Base-by-base conservation (phyloP, 2,113 vertebrate genomes). In the Sinocyclocheilus grahami region DNA sequence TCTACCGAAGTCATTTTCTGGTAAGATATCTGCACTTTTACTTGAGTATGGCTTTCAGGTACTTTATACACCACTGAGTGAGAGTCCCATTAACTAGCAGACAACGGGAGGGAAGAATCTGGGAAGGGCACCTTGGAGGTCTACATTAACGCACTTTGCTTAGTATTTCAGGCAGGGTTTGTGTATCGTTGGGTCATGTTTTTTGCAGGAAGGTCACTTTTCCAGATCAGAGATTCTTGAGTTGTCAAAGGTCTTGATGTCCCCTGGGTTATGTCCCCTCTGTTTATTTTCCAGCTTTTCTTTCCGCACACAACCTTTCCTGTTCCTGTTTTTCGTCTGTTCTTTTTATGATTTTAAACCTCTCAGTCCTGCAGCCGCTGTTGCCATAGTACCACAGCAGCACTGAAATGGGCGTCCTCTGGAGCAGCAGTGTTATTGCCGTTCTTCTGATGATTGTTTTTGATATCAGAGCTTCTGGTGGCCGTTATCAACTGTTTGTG, bases 261-360 rank as follows among this genome's bases (percentile, higher is more conserved):
- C 42, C 24, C 60, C 10, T 62, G 58, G 37, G 60, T 48, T 82
- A 11, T 1, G n/a, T 37, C n/a, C 27, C 7, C 51, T 69, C 14
- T 82, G 62, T 82, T 69, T 81, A 6, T 24, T 30, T 62, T 80
- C 58, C 12, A 37, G 33, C 2, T 62, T 63, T 1, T 27, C 20
- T 46, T 65, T 18, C 80, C 42, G 22, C 24, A 7, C 4, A 22
- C 18, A 69, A 69, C 42, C 62, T 82, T 69, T 82, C 18, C 8
- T 3, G 1, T 69, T 69, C 33, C 42, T 80, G 22, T 63, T 60
- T 11, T 62, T 62, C 27, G 20, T 80, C 55, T 22, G 42, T 51
- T 51, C 10, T 82, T 67, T 82, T 69, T 53, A 69, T 69, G 80
- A 82, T 22, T 63, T 69, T 69, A 69, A 69, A 51, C 42, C 42